phyloP scores from a whole-genome alignment of 2,888 invertebrate genomes.

The Eremobia ochroleuca region DNA sequence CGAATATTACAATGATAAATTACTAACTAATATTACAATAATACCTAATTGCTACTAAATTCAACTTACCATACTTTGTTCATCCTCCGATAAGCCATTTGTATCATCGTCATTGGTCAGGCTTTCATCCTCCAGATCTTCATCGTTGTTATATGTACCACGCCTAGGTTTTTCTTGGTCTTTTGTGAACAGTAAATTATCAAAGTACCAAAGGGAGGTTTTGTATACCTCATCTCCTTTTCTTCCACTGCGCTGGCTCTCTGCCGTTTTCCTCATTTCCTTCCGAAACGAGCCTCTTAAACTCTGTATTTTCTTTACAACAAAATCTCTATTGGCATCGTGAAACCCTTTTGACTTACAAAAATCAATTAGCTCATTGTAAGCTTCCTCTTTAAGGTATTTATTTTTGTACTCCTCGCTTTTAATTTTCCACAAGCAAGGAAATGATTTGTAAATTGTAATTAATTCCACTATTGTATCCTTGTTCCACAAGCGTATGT shows the following conservation, averaged over 20 bases:
- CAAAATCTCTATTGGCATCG: constrained; percentile 24
- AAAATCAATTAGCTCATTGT: constrained; percentile 9
- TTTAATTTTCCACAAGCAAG: constrained; percentile 25
- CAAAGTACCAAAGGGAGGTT: constrained; percentile 18
- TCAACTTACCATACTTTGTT: constrained; percentile 2
- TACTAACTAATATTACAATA: background rate
- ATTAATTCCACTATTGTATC: constrained; percentile 4
- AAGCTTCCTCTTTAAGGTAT: constrained; percentile 11
- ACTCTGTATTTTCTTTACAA: constrained; percentile 21
- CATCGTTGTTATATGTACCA: background rate
- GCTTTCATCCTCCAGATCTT: background rate
- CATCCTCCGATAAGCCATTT: background rate
- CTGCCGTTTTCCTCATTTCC: constrained; percentile 9
- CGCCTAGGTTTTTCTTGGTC: constrained; percentile 2
- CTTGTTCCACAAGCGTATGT: constrained; percentile 8
- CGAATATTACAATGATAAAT: background rate
- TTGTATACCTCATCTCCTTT: constrained; percentile 3
- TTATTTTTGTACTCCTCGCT: constrained; percentile 16
- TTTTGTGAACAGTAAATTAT: constrained; percentile 11
- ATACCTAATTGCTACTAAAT: background rate
- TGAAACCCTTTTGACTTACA: constrained; percentile 13
- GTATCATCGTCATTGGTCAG: constrained; percentile 4
- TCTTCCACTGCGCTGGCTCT: constrained; percentile 9
- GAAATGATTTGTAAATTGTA: constrained; percentile 9
- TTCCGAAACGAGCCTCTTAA: constrained; percentile 20